phyloP scores from a whole-genome alignment of 2,888 invertebrate genomes.

The Yponomeuta sedellus region DNA sequence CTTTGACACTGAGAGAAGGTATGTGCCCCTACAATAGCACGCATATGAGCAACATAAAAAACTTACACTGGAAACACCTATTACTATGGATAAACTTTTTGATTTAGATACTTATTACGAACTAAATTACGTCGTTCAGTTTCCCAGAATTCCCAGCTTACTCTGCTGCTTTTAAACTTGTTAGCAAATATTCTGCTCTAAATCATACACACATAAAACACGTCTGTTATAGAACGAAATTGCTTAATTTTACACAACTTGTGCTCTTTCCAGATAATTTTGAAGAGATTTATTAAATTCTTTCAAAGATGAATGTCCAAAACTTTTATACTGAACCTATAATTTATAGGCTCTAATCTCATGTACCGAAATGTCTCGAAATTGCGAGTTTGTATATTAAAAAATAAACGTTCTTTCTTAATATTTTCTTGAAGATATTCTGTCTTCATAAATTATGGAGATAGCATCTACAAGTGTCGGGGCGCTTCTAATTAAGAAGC shows the following conservation, averaged over 20 bases:
- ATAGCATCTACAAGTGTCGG: slow-evolving; percentile 1
- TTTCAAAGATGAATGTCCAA: background rate
- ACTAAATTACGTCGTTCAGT: no score
- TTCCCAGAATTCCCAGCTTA: no score
- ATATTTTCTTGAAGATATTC: background rate
- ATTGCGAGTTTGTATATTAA: background rate
- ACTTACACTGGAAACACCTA: no score
- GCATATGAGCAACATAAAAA: no score
- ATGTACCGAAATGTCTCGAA: background rate
- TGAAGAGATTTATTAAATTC: background rate
- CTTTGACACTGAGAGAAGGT: no score
- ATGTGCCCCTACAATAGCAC: no score
- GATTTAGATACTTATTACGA: no score
- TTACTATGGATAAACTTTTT: no score
- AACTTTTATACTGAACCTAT: background rate
- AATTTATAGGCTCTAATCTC: background rate
- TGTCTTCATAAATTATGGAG: background rate
- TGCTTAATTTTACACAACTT: background rate
- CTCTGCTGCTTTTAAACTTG: no score
- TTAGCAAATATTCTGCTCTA: no score
- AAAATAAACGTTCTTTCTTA: background rate
- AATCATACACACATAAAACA: background rate
- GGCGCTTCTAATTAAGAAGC: slow-evolving; percentile 1
- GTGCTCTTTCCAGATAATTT: background rate
- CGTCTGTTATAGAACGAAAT: background rate